phyloP scores from a whole-genome alignment of 2,113 vertebrate species.

The Myotis brandtii region DNA sequence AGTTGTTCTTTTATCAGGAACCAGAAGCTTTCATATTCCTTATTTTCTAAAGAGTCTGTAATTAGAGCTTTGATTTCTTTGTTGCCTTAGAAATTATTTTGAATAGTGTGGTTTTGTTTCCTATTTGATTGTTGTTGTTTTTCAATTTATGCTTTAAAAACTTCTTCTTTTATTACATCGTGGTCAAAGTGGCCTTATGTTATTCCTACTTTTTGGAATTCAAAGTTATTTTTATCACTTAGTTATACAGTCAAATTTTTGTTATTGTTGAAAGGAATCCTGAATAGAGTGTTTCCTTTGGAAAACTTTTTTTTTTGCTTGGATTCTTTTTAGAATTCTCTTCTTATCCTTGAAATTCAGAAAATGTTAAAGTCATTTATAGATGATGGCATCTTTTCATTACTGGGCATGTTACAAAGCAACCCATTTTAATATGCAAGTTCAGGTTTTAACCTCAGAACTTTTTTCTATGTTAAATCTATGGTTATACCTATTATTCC shows the following conservation, averaged over 20 bases:
- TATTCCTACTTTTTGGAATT: constrained; percentile 48
- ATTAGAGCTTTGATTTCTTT: constrained; percentile 45
- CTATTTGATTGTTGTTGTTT: constrained; percentile 16
- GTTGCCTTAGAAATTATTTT: constrained; percentile 25
- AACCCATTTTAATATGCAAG: constrained; percentile 23
- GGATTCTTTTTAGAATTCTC: constrained; percentile 42
- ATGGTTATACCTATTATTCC: constrained; percentile 33
- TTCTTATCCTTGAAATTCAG: constrained; percentile 53
- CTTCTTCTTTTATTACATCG: neutral
- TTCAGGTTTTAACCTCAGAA: constrained; percentile 9
- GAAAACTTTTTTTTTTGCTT: neutral
- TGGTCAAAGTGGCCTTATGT: neutral
- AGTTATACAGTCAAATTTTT: constrained; percentile 44
- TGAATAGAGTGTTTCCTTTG: constrained; percentile 11
- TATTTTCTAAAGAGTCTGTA: constrained; percentile 56
- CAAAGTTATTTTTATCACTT: constrained; percentile 50
- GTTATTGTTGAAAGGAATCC: constrained; percentile 17
- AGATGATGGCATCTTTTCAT: neutral
- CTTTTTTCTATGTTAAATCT: neutral
- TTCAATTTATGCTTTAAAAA: constrained; percentile 46
- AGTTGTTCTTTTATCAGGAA: neutral
- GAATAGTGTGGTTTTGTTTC: constrained; percentile 22
- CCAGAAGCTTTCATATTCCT: neutral
- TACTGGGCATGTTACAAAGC: neutral
- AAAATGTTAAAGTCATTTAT: constrained; percentile 23